Conservation (phyloP, 2,113 vertebrate species). For the Larimichthys polyactis region DNA sequence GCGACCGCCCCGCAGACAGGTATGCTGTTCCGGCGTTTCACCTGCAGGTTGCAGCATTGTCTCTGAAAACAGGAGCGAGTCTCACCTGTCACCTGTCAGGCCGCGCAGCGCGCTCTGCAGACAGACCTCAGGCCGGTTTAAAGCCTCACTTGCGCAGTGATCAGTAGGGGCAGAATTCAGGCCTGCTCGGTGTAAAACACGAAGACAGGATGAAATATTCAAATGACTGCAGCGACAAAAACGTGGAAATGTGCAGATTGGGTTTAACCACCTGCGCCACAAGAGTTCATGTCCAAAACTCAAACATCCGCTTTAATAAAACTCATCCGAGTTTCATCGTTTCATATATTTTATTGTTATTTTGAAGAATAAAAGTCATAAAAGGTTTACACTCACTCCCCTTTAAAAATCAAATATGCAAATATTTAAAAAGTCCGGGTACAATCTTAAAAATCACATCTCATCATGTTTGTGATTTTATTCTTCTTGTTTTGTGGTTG, state of each 20-base stretch:
- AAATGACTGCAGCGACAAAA: neutral
- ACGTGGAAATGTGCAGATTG: neutral
- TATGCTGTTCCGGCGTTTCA: slow-evolving; percentile 89
- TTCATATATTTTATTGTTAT: neutral
- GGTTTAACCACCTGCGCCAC: neutral
- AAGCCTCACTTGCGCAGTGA: neutral
- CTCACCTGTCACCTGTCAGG: slow-evolving; percentile 76
- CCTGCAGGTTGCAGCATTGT: slow-evolving; percentile 99
- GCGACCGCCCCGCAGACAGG: slow-evolving; percentile 64
- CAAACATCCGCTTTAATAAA: neutral
- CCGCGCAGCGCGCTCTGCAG: neutral
- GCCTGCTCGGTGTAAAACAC: neutral
- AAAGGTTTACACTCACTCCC: neutral
- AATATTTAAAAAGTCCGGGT: neutral
- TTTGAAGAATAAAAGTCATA: neutral
- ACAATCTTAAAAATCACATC: neutral
- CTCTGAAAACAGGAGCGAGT: slow-evolving; percentile 67
- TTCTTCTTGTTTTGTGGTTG: neutral
- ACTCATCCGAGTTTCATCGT: neutral
- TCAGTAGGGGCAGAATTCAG: neutral
- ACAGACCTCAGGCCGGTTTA: no score
- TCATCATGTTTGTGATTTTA: neutral
- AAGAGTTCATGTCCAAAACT: neutral
- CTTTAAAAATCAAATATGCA: neutral
- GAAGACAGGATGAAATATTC: neutral